These are phyloP conservation scores for Hirtodrosophila histrioides DNA, from an alignment of 2,888 invertebrate species.

Conservation along the genomic window DNA sequence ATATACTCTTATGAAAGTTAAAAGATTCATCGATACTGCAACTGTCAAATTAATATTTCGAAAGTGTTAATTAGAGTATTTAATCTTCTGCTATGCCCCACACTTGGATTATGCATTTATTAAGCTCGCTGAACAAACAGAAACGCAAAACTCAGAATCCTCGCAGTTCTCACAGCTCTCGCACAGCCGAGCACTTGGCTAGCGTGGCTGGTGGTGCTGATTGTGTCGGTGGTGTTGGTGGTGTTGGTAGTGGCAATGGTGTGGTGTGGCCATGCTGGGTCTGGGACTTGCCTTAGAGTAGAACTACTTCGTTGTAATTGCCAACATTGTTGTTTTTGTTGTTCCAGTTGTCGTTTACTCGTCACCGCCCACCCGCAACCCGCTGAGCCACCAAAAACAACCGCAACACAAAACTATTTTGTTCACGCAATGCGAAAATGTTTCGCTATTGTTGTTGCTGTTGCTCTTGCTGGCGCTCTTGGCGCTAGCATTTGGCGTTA, in stretches of 20 bases:
- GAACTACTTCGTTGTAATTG: constrained; percentile 65
- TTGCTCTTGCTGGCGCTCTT: constrained; percentile 35
- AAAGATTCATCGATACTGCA: too few relatives aligned
- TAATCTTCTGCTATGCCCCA: not conserved
- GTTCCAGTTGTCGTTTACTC: constrained; percentile 36
- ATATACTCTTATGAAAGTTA: too few relatives aligned
- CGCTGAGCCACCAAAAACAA: constrained; percentile 69
- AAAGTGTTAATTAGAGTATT: constrained; percentile 6
- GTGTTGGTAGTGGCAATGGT: constrained; percentile 2
- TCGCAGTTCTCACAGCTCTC: constrained; percentile 22
- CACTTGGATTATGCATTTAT: constrained; percentile 61
- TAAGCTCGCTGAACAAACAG: constrained; percentile 56
- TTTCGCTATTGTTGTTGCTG: constrained; percentile 53
- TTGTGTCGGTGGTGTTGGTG: not conserved
- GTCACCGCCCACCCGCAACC: constrained; percentile 32
- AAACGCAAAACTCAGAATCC: constrained; percentile 38
- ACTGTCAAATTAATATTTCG: not conserved
- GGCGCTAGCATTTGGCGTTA: constrained; percentile 63
- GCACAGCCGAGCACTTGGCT: constrained; percentile 27
- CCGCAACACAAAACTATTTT: constrained; percentile 80
- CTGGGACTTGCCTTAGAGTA: constrained; percentile 36
- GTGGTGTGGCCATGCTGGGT: constrained; percentile 12
- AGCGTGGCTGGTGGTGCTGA: constrained; percentile 25
- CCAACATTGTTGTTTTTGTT: constrained; percentile 51
- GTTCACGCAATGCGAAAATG: constrained; percentile 78